phyloP scores from a whole-genome alignment of 35 echinoderm and acorn worm species.

The Ophiothrix spiculata region DNA sequence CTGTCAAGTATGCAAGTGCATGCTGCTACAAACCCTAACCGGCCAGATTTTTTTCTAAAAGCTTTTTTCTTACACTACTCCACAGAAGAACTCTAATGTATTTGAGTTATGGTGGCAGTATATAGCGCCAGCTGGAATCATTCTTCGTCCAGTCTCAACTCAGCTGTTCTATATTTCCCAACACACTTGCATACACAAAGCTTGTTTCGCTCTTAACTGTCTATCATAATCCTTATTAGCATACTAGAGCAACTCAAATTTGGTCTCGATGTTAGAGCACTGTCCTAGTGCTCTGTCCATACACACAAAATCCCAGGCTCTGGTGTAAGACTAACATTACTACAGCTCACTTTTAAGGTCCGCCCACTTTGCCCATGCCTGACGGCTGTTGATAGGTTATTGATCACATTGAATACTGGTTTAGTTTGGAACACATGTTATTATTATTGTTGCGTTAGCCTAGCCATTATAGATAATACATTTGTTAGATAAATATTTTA shows the following conservation, averaged over 20 bases:
- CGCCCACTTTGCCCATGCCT: slow-evolving; percentile 3
- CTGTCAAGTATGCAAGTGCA: not conserved
- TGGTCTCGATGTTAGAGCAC: not conserved
- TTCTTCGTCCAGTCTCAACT: not conserved
- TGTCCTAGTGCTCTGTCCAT: not conserved
- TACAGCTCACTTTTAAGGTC: not conserved
- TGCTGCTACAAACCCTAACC: not conserved
- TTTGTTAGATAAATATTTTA: no score
- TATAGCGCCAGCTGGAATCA: not conserved
- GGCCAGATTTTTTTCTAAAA: not conserved
- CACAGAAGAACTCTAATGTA: no score
- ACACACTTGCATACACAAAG: no score
- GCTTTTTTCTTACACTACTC: no score
- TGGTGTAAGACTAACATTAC: not conserved
- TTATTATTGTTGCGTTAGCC: no score
- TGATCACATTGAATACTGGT: no score
- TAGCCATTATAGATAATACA: no score
- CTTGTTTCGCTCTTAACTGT: not conserved
- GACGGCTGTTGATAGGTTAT: not conserved
- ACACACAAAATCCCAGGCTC: not conserved
- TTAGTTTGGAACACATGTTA: no score
- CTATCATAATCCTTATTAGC: not conserved
- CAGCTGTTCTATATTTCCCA: no score
- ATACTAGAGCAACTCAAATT: not conserved
- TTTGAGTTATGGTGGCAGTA: not conserved